Base-by-base conservation (phyloP, 35 echinoderm and acorn worm genomes). In the Antedon bifida region DNA sequence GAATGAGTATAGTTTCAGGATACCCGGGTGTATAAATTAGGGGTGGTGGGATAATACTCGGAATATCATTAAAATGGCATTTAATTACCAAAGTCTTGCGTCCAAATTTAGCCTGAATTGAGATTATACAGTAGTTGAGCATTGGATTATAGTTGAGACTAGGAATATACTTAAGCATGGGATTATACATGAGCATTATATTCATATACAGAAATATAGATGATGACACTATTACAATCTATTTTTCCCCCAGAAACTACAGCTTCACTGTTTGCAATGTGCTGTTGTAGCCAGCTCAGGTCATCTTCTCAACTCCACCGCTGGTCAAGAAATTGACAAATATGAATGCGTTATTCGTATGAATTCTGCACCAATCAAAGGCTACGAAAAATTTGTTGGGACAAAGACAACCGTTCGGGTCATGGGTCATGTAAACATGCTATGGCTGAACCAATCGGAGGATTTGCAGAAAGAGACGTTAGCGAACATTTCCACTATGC, bases 261-360 rank as follows among this genome's bases (percentile, higher is more conserved):
- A 76, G 14, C 33, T 89, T 31, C 82, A 75, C 32, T 89, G 87
- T n/a, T 33, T 11, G 3, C 38, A 78, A 29, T 89, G 87, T 84
- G 87, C 87, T 31, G 44, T 89, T 39, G 77, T 89, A 29, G 74
- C 87, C 74, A 89, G 87, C 31, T 89, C 87, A 21, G 87, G 87
- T 36, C 87, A 89, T 39, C 36, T 89, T 31, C 36, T 89, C n/a
- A 89, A 89, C n/a, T 89, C 87, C 1, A 78, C 42, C 0, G 82
- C 76, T 79, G 87, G 87, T 0, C 5, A 42, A 21, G 77, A 84
- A 35, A 89, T 89, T 19, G 83, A 89, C 23, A 78, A 78, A 5
- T 80, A 83, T 30, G 73, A 36, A 0, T 89, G 88, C 42, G 82
- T 89, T 0, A 89, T 89, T 26, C 73, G 88, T 39, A 89, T 89